Conservation (phyloP, 37 sponge, comb jelly and placozoan species). For the Oscarella lobularis region DNA sequence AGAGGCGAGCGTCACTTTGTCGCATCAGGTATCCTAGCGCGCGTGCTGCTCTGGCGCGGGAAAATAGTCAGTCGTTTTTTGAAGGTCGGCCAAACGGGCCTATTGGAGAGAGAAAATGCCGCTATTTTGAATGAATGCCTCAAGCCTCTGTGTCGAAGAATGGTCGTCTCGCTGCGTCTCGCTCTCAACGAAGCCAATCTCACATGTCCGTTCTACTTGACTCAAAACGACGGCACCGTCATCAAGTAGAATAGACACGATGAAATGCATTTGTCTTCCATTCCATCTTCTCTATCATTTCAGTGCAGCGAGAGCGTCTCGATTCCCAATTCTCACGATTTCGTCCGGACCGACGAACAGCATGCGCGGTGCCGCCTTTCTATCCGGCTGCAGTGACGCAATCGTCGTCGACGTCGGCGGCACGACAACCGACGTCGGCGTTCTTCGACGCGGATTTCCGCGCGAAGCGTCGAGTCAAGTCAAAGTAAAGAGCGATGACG, state of each 20-base stretch:
- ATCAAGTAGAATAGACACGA: constrained; percentile 38
- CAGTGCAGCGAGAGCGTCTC: constrained; percentile 38
- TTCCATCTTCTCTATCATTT: not conserved
- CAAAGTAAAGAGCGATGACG: constrained; percentile 16
- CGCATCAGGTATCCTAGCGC: constrained; percentile 50
- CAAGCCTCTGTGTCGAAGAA: constrained; percentile 31
- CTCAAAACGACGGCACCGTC: constrained; percentile 85
- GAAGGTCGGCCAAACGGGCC: constrained; percentile 43
- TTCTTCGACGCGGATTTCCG: constrained; percentile 58
- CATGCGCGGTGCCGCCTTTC: constrained; percentile 70
- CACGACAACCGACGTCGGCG: constrained; percentile 65
- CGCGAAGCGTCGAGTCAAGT: constrained; percentile 50
- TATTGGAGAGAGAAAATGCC: constrained; percentile 81
- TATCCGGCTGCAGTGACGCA: constrained; percentile 44
- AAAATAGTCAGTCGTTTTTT: not conserved
- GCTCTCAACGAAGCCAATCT: constrained; percentile 38
- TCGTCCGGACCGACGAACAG: constrained; percentile 84
- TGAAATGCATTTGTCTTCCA: not conserved
- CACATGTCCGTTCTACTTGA: constrained; percentile 53
- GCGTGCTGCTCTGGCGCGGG: no score
- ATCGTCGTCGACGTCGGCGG: constrained; percentile 81
- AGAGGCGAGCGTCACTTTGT: constrained; percentile 34
- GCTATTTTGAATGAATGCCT: constrained; percentile 72
- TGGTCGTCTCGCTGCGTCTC: constrained; percentile 38
- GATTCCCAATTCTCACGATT: constrained; percentile 62